A percentile compares a stretch with the other conserved stretches of the same genome.
Evolutionary conservation across 2,888 invertebrate species (phyloP).

Genomic region (Lapara coniferarum): DNA sequence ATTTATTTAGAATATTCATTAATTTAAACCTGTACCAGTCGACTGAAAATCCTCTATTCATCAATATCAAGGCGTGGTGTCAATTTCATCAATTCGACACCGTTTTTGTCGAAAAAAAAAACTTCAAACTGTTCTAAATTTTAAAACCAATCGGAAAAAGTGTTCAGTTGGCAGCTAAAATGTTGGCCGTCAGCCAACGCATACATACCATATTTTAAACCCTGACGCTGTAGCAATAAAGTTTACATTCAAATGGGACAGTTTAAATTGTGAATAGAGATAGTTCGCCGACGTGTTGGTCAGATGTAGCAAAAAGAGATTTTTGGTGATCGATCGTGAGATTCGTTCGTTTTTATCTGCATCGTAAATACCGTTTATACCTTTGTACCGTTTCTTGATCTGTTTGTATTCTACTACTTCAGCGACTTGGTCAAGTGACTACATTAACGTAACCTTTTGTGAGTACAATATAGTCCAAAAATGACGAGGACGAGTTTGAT

Average conservation of each 20-base stretch:
- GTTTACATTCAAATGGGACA: slow-evolving; percentile 25
- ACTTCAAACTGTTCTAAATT: slow-evolving; percentile 25
- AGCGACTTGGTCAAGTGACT: no score
- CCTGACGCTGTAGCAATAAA: slow-evolving; percentile 19
- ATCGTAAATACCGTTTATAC: slow-evolving; percentile 9
- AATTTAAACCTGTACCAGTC: not conserved
- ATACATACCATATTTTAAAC: slow-evolving; percentile 24
- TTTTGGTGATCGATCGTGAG: slow-evolving; percentile 16
- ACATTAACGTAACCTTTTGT: no score
- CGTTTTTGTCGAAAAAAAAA: slow-evolving; percentile 18
- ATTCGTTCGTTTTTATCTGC: slow-evolving; percentile 5
- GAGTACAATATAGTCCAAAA: no score
- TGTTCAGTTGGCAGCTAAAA: slow-evolving; percentile 30
- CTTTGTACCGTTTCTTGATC: not conserved
- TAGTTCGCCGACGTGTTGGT: slow-evolving; percentile 29
- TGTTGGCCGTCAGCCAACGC: slow-evolving; percentile 28
- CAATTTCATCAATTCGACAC: slow-evolving; percentile 20
- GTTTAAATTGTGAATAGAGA: slow-evolving; percentile 21
- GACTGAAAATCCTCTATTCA: not conserved
- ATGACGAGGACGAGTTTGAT: no score
- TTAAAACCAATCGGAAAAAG: slow-evolving; percentile 31
- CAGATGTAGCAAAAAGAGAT: slow-evolving; percentile 26
- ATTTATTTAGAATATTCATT: not conserved
- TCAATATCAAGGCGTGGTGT: slow-evolving; percentile 13
- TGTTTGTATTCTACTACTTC: not conserved